Evolutionary conservation across 2,888 invertebrate genomes (phyloP).

Genomic region (Drosophila koepferae): DNA sequence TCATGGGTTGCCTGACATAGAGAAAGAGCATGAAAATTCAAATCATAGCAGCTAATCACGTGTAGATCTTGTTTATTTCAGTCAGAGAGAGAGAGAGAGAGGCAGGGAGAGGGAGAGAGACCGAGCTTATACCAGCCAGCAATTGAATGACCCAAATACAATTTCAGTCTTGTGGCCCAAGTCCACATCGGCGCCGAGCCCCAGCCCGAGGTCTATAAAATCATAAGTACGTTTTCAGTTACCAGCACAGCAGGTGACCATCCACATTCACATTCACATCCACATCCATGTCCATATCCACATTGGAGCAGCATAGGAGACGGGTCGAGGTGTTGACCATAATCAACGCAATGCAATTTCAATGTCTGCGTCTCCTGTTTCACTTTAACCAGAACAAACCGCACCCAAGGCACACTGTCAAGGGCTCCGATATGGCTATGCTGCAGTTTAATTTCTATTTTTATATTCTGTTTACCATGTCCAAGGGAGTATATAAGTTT

Average conservation of each 20-base stretch:
- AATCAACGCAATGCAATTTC: constrained; percentile 80
- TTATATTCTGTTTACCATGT: constrained; percentile 4
- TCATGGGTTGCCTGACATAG: not conserved
- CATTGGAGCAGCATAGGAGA: not conserved
- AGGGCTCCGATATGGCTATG: not conserved
- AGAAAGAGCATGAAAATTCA: not conserved
- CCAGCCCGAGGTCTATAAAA: constrained; percentile 27
- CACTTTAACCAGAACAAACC: constrained; percentile 41
- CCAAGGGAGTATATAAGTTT: not conserved
- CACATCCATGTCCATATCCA: constrained; percentile 24
- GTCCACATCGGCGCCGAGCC: constrained; percentile 7
- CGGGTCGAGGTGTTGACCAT: constrained; percentile 59
- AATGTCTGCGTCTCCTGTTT: constrained; percentile 75
- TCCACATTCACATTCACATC: constrained; percentile 27
- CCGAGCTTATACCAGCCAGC: constrained; percentile 12
- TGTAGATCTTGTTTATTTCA: constrained; percentile 43
- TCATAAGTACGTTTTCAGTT: constrained; percentile 80
- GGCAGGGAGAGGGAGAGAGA: not conserved
- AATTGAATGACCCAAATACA: constrained; percentile 76
- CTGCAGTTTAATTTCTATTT: constrained; percentile 20
- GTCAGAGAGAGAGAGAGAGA: not conserved
- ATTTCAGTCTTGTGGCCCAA: constrained; percentile 55
- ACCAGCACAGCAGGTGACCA: constrained; percentile 74
- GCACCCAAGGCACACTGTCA: constrained; percentile 22
- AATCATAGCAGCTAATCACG: constrained; percentile 27